Evolutionary conservation across 2,888 invertebrate species (phyloP).

Genomic region (Abscondita cerata): DNA sequence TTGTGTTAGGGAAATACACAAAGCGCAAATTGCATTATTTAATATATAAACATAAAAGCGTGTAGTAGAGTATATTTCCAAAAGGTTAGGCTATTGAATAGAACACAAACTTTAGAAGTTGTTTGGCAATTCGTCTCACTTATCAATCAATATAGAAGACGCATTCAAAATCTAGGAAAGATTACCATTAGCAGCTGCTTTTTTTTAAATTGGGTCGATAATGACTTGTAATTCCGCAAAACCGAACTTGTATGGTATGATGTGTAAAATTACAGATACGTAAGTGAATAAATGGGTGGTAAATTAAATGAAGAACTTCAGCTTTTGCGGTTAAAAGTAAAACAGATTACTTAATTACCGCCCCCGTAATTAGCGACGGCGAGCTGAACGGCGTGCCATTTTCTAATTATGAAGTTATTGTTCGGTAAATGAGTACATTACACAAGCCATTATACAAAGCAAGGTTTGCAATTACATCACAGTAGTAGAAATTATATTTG

Average conservation of each 20-base stretch:
- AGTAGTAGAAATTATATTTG: constrained; percentile 39
- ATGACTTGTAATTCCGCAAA: constrained; percentile 4
- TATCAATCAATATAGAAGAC: not conserved
- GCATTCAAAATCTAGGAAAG: constrained; percentile 8
- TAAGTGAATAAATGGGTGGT: constrained; percentile 14
- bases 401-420: constrained; percentile 47
- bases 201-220: constrained; percentile 4
- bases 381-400: constrained; percentile 46
- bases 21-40: not conserved
- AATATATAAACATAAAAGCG: not conserved
- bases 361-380: constrained; percentile 47
- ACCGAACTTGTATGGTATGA: not conserved
- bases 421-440: constrained; percentile 45
- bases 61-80: not conserved
- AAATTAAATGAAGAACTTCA: constrained; percentile 26
- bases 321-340: constrained; percentile 38
- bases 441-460: constrained; percentile 39
- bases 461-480: constrained; percentile 41
- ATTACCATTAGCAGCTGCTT: not conserved
- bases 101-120: not conserved
- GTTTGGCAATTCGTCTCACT: not conserved
- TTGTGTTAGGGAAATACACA: too few relatives aligned
- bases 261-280: constrained; percentile 5
- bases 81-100: not conserved
- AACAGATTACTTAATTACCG: constrained; percentile 46